Evolutionary conservation across 2,888 invertebrate species (phyloP).

Genomic region (Eupithecia abbreviata): DNA sequence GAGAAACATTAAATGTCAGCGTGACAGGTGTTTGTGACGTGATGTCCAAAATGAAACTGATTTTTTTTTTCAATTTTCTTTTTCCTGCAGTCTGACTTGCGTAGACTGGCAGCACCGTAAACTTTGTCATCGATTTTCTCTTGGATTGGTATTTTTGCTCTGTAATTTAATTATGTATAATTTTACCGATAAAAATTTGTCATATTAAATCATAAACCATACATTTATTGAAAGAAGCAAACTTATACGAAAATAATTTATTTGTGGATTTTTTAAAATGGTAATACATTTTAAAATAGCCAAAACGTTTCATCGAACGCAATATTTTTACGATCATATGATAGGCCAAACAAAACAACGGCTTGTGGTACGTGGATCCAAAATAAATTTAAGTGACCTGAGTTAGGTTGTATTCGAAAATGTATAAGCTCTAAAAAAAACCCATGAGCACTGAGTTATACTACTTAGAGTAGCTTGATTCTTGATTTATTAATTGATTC

Average conservation of each 20-base stretch:
- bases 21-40: constrained; percentile 65
- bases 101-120: constrained; percentile 46
- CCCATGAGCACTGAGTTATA: neutral
- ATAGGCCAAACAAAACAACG: neutral
- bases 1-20: constrained; percentile 45
- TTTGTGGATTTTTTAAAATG: neutral
- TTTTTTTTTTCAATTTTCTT: constrained; percentile 31
- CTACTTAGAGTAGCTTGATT: too few species aligned
- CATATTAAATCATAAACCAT: neutral
- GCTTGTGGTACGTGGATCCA: too few species aligned
- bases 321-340: neutral
- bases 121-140: neutral
- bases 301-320: neutral
- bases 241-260: neutral
- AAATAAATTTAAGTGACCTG: too few species aligned
- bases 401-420: neutral
- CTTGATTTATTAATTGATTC: too few species aligned
- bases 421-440: neutral
- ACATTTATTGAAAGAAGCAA: neutral
- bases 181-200: neutral
- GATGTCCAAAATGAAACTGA: constrained; percentile 65
- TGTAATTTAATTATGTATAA: neutral
- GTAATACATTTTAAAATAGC: neutral
- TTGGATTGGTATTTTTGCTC: neutral
- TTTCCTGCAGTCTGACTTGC: neutral